Evolutionary conservation across 2,797 vertebrate genomes (phyloP), one percentile per base, ranked within the genome.

Genomic region (Sebastes goodei): DNA sequence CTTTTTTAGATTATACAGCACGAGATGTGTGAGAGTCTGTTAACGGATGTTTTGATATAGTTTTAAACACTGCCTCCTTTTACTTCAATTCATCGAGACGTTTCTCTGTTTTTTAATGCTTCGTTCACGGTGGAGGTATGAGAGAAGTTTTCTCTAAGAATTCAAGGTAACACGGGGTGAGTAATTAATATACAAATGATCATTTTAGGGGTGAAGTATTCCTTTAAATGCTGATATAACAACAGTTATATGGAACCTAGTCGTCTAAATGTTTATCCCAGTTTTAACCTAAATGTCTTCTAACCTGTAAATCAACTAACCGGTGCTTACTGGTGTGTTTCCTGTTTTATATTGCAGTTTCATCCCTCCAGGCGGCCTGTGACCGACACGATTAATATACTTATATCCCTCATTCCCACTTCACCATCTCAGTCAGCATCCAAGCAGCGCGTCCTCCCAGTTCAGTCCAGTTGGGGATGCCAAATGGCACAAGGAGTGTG

Each of bases 381-480:
- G 46, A 59, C 42, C 30, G 7, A 10, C 61, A 61, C 6, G 3
- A 59, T 27, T 2, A 38, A 78, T 49, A 42, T 0, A 30, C 59
- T 10, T 3, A 4, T 17, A 38, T 12, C 42, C 52, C 32, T 53
- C 20, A 30, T 73, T 56, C 23, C 59, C 53, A 57, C 70, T 3
- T 30, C 2, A 23, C 10, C 59, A 1, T 9, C 20, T 52, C 42
- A 4, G 17, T 38, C 33, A 12, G 57, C 52, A 10, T 63, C 46
- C 15, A 10, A 10, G n/a, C 33, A 21, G 32, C 6, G 12, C 0
- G 4, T 62, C 49, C 20, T 72, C 64, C 42, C 71, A 20, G 52
- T 23, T 74, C 2, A 32, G 29, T 38, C 64, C 79, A 57, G 70
- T 6, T 23, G 21, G 27, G 73, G 73, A 64, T 4, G 12, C 15